These are phyloP conservation scores for Danionella cerebrum DNA, from an alignment of 2,113 vertebrate genomes.

Conservation along the genomic window DNA sequence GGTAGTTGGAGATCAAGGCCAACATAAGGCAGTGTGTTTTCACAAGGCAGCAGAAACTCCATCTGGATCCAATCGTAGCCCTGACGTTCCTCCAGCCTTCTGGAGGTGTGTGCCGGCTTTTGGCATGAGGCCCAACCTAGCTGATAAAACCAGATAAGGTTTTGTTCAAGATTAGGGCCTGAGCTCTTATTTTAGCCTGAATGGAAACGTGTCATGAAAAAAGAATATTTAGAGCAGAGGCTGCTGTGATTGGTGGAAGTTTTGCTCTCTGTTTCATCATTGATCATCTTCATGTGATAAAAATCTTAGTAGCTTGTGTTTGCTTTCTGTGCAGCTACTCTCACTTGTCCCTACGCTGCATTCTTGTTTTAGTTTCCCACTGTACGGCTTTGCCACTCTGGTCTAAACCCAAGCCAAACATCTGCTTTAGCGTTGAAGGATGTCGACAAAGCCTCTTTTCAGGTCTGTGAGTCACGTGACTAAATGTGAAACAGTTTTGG, in stretches of 20 bases:
- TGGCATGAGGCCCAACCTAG: conserved; percentile 39
- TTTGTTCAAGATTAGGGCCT: conserved; percentile 37
- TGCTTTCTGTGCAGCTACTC: not conserved
- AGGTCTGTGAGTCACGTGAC: not conserved
- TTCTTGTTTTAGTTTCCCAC: conserved; percentile 5
- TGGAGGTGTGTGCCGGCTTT: conserved; percentile 27
- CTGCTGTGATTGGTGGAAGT: too few relatives aligned
- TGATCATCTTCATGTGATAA: too few relatives aligned
- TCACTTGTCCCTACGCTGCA: not conserved
- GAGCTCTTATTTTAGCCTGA: conserved; percentile 31
- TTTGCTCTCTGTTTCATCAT: too few relatives aligned
- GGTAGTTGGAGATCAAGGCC: conserved; percentile 26
- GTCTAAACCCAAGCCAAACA: conserved; percentile 23
- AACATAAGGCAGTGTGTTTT: conserved; percentile 27
- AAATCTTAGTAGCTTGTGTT: not conserved
- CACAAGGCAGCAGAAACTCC: conserved; percentile 35
- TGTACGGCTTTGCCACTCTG: not conserved
- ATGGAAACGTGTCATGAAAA: too few relatives aligned
- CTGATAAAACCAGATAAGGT: conserved; percentile 47
- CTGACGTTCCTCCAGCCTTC: conserved; percentile 24
- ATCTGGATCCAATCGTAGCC: conserved; percentile 47
- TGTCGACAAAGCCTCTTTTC: conserved; percentile 22
- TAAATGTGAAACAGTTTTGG: not conserved
- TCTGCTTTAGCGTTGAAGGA: conserved; percentile 19
- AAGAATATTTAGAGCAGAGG: too few relatives aligned